Evolutionary conservation across 1,140 invertebrate genomes (phyloP).

Genomic region (Temnothorax nylanderi): DNA sequence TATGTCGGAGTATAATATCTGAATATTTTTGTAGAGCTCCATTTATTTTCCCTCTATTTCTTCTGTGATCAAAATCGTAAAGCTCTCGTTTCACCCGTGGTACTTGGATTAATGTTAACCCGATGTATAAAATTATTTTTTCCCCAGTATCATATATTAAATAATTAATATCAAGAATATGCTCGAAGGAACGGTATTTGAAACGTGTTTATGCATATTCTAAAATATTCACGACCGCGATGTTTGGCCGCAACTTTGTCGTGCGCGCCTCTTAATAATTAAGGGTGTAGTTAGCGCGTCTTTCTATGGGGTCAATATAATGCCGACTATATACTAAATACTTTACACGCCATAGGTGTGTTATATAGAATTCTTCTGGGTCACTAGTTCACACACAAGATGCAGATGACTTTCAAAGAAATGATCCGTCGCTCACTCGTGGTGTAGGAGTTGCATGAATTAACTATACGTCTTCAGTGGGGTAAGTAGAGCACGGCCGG

Average conservation of each 20-base stretch:
- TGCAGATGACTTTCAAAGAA: conserved; percentile 56
- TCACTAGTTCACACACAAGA: conserved; percentile 48
- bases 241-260: conserved; percentile 16
- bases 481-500: conserved; percentile 18
- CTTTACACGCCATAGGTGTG: conserved; percentile 2
- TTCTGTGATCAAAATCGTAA: not conserved
- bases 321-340: conserved; percentile 43
- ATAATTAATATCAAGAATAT: not conserved
- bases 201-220: not conserved
- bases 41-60: not conserved
- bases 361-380: conserved; percentile 42
- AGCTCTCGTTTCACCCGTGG: not conserved
- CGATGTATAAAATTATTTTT: not conserved
- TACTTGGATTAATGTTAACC: not conserved
- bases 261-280: conserved; percentile 17
- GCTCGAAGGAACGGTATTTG: not conserved
- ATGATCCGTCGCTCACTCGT: conserved; percentile 35
- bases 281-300: conserved; percentile 13
- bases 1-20: not conserved
- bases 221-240: conserved; percentile 15
- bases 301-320: conserved; percentile 15
- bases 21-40: not conserved
- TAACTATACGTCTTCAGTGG: conserved; percentile 28
- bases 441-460: conserved; percentile 31
- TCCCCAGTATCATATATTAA: not conserved